phyloP scores from a whole-genome alignment of 2,113 vertebrate species.

The Opisthocomus hoazin region DNA sequence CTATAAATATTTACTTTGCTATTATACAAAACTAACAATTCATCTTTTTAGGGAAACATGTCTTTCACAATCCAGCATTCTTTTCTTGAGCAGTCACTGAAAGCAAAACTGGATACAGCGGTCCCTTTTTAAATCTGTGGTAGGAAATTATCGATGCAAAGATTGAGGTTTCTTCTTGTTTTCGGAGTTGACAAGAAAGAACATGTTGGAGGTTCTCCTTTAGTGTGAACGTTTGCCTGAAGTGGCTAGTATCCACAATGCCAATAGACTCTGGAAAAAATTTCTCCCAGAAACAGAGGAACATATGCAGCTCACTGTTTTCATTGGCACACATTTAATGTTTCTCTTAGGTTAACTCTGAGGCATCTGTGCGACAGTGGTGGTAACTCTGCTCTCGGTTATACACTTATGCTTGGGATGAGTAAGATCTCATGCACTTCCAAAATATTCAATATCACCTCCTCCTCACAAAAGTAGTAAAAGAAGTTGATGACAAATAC shows the following conservation, averaged over 20 bases:
- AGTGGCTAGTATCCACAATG: background rate
- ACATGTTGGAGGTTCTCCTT: background rate
- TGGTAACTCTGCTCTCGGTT: background rate
- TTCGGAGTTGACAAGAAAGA: background rate
- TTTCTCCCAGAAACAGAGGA: background rate
- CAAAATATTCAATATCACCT: background rate
- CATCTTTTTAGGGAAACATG: background rate
- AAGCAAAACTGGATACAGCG: background rate
- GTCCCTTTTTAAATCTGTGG: background rate
- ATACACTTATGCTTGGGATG: background rate
- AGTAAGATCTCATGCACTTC: background rate
- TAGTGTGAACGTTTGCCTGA: background rate
- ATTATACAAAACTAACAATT: background rate
- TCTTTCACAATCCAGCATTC: background rate
- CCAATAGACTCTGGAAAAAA: background rate
- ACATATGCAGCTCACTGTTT: background rate
- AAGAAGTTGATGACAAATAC: background rate
- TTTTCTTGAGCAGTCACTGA: background rate
- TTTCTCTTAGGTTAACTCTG: background rate
- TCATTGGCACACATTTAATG: background rate
- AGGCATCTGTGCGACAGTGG: background rate
- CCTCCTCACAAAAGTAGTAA: background rate
- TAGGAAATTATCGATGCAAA: background rate
- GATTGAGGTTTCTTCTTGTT: background rate
- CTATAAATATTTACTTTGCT: background rate